These are phyloP conservation scores for Chouioia cunea DNA, from an alignment of 2,888 invertebrate species.

Conservation along the genomic window DNA sequence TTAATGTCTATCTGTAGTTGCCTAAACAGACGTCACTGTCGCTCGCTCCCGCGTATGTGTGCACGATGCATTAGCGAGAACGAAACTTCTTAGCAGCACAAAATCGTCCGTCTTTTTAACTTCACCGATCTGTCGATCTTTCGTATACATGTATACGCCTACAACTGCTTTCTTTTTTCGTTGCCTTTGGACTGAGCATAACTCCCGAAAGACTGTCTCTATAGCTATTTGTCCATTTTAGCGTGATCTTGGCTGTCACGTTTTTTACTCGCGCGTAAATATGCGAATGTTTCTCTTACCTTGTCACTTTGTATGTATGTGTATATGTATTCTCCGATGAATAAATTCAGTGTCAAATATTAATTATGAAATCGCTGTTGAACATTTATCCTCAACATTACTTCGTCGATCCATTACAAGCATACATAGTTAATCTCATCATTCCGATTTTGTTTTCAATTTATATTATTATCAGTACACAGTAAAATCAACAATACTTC, in stretches of 20 bases:
- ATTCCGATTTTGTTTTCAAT: too few relatives aligned
- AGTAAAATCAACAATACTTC: too few relatives aligned
- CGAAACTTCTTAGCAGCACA: slow-evolving; percentile 29
- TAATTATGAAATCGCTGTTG: too few relatives aligned
- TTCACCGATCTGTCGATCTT: slow-evolving; percentile 1
- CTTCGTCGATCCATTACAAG: too few relatives aligned
- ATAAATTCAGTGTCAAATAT: too few relatives aligned
- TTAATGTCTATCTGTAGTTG: slow-evolving; percentile 17
- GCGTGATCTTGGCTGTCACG: neutral
- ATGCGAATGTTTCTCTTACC: too few relatives aligned
- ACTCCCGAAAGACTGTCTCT: neutral
- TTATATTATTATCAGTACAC: too few relatives aligned
- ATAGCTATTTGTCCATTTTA: neutral
- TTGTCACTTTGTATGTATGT: too few relatives aligned
- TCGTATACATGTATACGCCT: neutral
- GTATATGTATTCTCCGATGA: too few relatives aligned
- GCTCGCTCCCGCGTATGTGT: slow-evolving; percentile 10
- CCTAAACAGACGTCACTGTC: slow-evolving; percentile 28
- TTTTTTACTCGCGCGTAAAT: neutral
- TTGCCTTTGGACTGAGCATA: neutral
- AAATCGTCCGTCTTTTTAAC: slow-evolving; percentile 30
- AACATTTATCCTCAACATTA: too few relatives aligned
- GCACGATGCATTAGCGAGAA: slow-evolving; percentile 42
- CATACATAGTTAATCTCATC: too few relatives aligned
- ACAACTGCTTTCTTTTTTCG: neutral